Percentiles rank a stretch among this genome's conserved stretches.
phyloP scores from a whole-genome alignment of 2,888 invertebrate species.

The Horisme vitalbata region DNA sequence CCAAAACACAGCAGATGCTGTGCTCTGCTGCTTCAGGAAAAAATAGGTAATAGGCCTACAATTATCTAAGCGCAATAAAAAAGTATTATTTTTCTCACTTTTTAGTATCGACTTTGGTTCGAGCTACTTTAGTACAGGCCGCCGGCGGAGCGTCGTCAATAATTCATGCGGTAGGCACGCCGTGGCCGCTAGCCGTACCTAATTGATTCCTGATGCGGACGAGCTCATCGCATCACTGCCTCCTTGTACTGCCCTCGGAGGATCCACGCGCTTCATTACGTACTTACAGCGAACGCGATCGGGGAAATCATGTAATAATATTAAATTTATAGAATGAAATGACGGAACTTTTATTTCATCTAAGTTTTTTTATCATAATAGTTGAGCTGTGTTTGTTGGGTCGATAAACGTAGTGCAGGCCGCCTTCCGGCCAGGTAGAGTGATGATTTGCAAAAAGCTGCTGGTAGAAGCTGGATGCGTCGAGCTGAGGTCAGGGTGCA shows the following conservation, averaged over 20 bases:
- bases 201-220: slow-evolving; percentile 81
- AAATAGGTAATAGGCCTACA: too few species aligned
- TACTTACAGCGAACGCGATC: slow-evolving; percentile 59
- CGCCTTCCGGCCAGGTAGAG: too few species aligned
- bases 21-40: too few species aligned
- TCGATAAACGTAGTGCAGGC: too few species aligned
- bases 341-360: too few species aligned
- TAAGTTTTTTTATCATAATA: too few species aligned
- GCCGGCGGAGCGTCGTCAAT: slow-evolving; percentile 66
- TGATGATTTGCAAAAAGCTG: too few species aligned
- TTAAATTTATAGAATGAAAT: slow-evolving; percentile 37
- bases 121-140: slow-evolving; percentile 52
- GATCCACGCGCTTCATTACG: slow-evolving; percentile 75
- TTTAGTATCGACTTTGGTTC: slow-evolving; percentile 33
- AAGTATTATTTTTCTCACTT: not conserved
- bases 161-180: slow-evolving; percentile 79
- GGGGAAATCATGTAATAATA: slow-evolving; percentile 52
- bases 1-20: too few species aligned
- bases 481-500: too few species aligned
- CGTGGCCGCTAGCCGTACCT: slow-evolving; percentile 76
- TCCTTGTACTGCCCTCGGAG: slow-evolving; percentile 71
- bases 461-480: too few species aligned
- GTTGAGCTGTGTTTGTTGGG: too few species aligned
- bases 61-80: not conserved
- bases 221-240: slow-evolving; percentile 78